Percentiles rank a stretch among this genome's conserved stretches.
phyloP scores from a whole-genome alignment of 2,797 vertebrate species.

The Scyliorhinus canicula region DNA sequence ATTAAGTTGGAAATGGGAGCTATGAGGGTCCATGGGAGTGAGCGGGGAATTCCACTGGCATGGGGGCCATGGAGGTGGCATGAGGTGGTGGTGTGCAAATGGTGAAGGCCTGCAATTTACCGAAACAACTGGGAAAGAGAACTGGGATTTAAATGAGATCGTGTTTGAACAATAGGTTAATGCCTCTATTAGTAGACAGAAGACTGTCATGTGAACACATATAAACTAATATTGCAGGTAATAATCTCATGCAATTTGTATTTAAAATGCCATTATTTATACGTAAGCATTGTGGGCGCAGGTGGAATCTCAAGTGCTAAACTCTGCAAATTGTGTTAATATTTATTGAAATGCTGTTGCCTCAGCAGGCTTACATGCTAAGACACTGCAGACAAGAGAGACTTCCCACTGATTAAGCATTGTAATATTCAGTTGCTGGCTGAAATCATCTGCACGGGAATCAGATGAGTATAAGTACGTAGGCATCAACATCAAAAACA shows the following conservation, averaged over 20 bases:
- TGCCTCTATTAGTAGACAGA: background rate
- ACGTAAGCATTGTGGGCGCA: background rate
- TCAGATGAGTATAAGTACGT: background rate
- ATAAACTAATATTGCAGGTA: background rate
- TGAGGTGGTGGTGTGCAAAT: background rate
- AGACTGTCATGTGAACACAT: background rate
- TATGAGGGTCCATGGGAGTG: background rate
- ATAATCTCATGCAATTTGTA: background rate
- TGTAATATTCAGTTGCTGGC: slow-evolving; percentile 24
- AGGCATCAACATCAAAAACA: background rate
- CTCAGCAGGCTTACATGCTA: background rate
- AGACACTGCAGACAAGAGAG: background rate
- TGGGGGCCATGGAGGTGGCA: background rate
- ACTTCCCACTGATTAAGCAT: slow-evolving; percentile 20
- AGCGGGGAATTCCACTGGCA: background rate
- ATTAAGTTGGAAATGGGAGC: background rate
- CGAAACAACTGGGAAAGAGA: background rate
- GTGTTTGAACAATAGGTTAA: background rate
- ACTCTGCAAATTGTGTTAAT: background rate
- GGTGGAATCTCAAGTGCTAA: slow-evolving; percentile 28
- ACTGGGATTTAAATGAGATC: background rate
- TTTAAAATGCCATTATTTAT: background rate
- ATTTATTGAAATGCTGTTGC: background rate
- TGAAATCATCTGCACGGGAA: background rate
- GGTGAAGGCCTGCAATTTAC: background rate